These are phyloP conservation scores for Macaria notata DNA, from an alignment of 2,888 invertebrate genomes.

Conservation along the genomic window DNA sequence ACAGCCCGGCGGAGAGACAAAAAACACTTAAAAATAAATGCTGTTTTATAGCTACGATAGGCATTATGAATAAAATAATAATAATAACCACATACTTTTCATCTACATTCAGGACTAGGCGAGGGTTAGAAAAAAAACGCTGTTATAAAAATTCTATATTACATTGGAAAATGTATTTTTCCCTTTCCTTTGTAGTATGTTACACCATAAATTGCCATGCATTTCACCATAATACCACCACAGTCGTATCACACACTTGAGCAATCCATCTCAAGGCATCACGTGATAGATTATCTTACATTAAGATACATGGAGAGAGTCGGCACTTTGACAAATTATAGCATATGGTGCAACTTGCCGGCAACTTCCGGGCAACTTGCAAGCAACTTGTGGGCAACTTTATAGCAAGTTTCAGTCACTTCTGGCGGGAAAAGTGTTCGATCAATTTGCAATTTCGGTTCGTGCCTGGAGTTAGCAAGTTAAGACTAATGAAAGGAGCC, in stretches of 20 bases:
- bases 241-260: background rate
- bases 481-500: background rate
- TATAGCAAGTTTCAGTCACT: background rate
- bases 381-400: conserved; percentile 6
- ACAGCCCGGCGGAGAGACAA: no score
- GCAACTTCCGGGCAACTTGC: conserved; percentile 1
- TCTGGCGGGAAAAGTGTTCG: conserved; percentile 1
- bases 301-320: conserved; percentile 8
- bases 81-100: no score
- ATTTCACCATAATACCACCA: no score
- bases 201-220: background rate
- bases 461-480: background rate
- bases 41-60: no score
- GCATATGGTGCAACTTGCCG: conserved; percentile 7
- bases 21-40: no score
- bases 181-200: background rate
- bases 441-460: conserved; percentile 9
- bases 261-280: background rate
- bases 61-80: no score
- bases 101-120: no score
- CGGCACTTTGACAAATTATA: conserved; percentile 23
- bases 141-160: no score
- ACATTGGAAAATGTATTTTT: background rate
- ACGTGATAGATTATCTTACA: conserved; percentile 11
- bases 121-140: no score